Evolutionary conservation across 2,888 invertebrate species (phyloP).

Genomic region (Chloromyia formosa): DNA sequence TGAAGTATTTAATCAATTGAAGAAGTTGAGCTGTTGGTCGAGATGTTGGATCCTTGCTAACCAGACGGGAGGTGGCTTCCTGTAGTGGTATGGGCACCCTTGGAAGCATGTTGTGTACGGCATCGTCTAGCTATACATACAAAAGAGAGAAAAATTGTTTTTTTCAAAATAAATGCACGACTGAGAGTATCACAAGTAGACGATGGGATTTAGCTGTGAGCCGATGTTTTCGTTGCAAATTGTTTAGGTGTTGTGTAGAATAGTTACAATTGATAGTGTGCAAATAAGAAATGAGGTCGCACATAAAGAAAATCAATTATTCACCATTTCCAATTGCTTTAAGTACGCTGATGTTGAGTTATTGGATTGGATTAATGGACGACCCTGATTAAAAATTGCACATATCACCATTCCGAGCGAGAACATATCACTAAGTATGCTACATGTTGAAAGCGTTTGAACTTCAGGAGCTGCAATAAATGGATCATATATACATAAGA

Average conservation of each 20-base stretch:
- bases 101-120: conserved; percentile 79
- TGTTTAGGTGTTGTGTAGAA: background rate
- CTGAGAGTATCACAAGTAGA: background rate
- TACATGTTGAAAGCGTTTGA: conserved; percentile 82
- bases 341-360: conserved; percentile 88
- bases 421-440: conserved; percentile 94
- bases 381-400: conserved; percentile 90
- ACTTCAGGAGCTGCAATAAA: conserved; percentile 86
- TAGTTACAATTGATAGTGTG: too few relatives aligned
- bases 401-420: conserved; percentile 94
- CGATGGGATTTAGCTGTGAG: background rate
- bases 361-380: conserved; percentile 87
- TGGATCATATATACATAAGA: background rate
- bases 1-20: conserved; percentile 88
- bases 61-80: conserved; percentile 85
- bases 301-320: background rate
- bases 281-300: too few relatives aligned
- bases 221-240: too few relatives aligned
- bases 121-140: conserved; percentile 78
- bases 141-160: background rate
- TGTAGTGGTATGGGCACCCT: conserved; percentile 85
- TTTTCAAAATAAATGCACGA: background rate
- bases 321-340: conserved; percentile 89
- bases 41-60: conserved; percentile 83
- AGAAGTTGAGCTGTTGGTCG: conserved; percentile 92